Conservation (phyloP, 1,140 invertebrate genomes). For the Ridgeia piscesae region DNA sequence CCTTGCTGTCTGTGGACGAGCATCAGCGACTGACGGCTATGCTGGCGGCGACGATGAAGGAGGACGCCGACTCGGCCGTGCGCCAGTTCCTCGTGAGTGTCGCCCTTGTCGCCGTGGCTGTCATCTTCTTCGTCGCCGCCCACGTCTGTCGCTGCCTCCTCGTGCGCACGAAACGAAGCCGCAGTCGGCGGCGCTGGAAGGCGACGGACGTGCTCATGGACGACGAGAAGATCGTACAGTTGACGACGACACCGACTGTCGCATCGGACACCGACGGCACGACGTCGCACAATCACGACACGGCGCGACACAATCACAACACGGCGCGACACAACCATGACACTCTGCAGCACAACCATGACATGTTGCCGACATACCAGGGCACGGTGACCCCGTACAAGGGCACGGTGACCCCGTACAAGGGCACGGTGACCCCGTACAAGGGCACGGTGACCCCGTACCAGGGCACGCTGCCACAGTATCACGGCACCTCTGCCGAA, state of each 20-base stretch:
- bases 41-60: neutral
- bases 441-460: neutral
- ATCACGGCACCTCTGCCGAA: neutral
- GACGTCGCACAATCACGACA: neutral
- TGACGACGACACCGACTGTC: neutral
- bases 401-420: neutral
- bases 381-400: neutral
- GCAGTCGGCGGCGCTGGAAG: neutral
- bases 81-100: constrained; percentile 15
- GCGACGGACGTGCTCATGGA: neutral
- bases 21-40: neutral
- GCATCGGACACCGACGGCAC: neutral
- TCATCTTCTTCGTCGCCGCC: constrained; percentile 11
- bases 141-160: constrained; percentile 22
- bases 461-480: neutral
- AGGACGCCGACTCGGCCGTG: neutral
- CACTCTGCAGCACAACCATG: neutral
- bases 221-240: neutral
- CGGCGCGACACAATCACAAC: neutral
- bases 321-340: neutral
- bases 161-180: neutral
- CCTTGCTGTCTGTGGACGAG: constrained; percentile 16
- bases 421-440: neutral
- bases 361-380: neutral
- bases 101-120: constrained; percentile 3